phyloP scores from a whole-genome alignment of 1,140 invertebrate species.

The Prorops nasuta region DNA sequence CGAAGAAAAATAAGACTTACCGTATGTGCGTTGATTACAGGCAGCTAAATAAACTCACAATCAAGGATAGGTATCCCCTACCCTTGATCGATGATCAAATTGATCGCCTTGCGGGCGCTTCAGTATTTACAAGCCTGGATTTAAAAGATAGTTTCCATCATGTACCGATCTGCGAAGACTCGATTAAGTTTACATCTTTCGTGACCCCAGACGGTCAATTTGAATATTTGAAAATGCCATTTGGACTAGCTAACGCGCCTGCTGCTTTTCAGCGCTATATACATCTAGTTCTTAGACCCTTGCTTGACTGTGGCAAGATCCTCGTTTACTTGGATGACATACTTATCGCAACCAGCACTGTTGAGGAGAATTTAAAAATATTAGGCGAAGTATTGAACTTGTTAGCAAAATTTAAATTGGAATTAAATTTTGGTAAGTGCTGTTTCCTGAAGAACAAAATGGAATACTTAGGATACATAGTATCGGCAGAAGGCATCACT shows the following conservation, averaged over 20 bases:
- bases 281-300: not conserved
- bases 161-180: not conserved
- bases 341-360: not conserved
- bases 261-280: no score
- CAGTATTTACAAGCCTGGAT: no score
- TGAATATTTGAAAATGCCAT: no score
- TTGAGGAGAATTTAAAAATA: not conserved
- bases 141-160: not conserved
- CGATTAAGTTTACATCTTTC: not conserved
- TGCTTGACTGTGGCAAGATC: not conserved
- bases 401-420: not conserved
- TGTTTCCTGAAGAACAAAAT: not conserved
- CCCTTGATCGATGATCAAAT: no score
- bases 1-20: not conserved
- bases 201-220: no score
- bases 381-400: not conserved
- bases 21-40: not conserved
- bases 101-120: no score
- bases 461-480: no score
- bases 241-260: no score
- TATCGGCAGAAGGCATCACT: not conserved
- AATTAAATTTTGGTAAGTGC: not conserved
- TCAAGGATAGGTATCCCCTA: no score
- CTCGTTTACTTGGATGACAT: not conserved
- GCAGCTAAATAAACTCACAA: no score